phyloP scores from a whole-genome alignment of 2,797 vertebrate genomes.

The Sternotherus odoratus region DNA sequence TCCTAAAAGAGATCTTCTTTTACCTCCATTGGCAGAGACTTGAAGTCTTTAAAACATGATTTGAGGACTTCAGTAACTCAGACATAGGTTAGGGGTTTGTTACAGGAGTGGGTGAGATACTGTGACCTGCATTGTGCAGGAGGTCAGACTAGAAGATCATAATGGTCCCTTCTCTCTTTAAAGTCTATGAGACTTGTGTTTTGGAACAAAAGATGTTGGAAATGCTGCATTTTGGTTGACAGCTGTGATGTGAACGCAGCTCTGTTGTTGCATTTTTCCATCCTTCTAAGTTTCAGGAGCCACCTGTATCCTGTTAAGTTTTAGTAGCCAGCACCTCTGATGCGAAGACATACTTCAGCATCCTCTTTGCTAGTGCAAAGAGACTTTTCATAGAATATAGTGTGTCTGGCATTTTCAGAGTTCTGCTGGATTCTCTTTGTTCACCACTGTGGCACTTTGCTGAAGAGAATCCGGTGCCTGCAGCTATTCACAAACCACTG shows the following conservation, averaged over 20 bases:
- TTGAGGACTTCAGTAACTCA: no score
- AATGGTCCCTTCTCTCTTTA: no score
- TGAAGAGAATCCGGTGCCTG: background rate
- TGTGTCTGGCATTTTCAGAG: background rate
- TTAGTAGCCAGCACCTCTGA: background rate
- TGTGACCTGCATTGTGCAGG: no score
- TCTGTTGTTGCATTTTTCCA: background rate
- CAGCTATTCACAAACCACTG: background rate
- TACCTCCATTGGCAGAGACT: background rate
- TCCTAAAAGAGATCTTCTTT: accelerated
- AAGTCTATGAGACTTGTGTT: background rate
- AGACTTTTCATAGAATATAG: background rate
- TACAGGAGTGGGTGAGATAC: no score
- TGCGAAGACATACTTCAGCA: background rate
- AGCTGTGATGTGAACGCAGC: background rate
- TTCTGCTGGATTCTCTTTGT: background rate
- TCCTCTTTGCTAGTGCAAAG: background rate
- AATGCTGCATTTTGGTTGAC: background rate
- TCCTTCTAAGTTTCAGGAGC: background rate
- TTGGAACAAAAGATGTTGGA: background rate
- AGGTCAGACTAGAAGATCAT: no score
- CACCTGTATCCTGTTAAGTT: background rate
- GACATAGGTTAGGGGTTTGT: no score
- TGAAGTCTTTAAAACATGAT: no score
- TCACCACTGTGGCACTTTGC: slow-evolving; percentile 17